These are phyloP conservation scores for Leguminivora glycinivorella DNA, from an alignment of 1,140 invertebrate species.

Conservation along the genomic window DNA sequence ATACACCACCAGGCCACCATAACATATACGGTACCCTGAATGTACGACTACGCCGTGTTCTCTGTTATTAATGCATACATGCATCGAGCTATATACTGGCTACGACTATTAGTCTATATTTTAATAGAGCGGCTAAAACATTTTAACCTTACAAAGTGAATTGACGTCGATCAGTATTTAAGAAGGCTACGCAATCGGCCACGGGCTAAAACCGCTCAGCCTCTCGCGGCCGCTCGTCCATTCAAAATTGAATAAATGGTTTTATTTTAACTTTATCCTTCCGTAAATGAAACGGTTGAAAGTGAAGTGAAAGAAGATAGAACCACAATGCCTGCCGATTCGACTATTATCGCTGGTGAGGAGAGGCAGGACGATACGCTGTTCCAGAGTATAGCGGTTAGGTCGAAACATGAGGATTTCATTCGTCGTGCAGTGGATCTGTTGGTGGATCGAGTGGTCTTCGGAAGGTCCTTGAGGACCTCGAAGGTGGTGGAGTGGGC, in stretches of 20 bases:
- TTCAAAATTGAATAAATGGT: constrained; percentile 43
- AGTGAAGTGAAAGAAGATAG: constrained; percentile 35
- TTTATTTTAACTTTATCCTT: constrained; percentile 38
- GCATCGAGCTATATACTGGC: not conserved
- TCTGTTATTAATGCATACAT: not conserved
- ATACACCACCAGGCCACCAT: no score
- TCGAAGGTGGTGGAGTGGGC: constrained; percentile 88
- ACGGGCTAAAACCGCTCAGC: constrained; percentile 57
- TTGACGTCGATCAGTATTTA: constrained; percentile 69
- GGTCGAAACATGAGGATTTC: constrained; percentile 84
- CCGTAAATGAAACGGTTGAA: constrained; percentile 32
- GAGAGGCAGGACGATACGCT: constrained; percentile 43
- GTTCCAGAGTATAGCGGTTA: constrained; percentile 79
- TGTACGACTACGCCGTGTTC: no score
- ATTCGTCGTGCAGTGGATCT: constrained; percentile 84
- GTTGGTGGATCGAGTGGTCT: constrained; percentile 86
- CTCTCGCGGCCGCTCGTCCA: constrained; percentile 56
- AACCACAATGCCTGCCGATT: constrained; percentile 69
- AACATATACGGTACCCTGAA: no score
- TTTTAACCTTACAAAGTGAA: constrained; percentile 70
- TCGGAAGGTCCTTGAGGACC: constrained; percentile 84
- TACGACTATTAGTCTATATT: not conserved
- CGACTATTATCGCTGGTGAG: constrained; percentile 58
- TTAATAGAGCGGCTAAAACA: constrained; percentile 40
- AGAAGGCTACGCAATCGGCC: constrained; percentile 59